These are phyloP conservation scores for Triplophysa siluroides DNA, from an alignment of 2,113 vertebrate genomes.

Conservation along the genomic window DNA sequence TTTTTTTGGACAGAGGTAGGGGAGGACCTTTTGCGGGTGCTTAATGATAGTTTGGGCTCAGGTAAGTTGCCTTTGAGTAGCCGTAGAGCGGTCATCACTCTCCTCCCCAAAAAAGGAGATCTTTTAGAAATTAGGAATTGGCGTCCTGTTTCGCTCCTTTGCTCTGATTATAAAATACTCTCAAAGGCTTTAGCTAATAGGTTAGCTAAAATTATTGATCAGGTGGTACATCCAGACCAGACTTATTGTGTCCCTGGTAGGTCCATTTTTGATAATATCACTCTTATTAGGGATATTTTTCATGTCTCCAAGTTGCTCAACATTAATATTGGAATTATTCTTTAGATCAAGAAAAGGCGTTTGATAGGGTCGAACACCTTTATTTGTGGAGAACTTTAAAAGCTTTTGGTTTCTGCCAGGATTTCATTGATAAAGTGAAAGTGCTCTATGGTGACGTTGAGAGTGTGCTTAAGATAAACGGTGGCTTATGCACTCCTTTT, in stretches of 20 bases:
- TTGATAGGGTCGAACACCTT: not conserved
- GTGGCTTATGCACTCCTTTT: slow-evolving; percentile 18
- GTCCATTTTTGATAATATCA: not conserved
- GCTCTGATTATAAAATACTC: not conserved
- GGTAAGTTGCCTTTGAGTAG: not conserved
- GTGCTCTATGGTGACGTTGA: not conserved
- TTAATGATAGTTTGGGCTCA: not conserved
- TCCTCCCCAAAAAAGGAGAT: slow-evolving; percentile 20
- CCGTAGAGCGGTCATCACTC: not conserved
- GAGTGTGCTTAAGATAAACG: not conserved
- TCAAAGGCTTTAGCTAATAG: not conserved
- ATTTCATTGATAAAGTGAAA: slow-evolving; percentile 7
- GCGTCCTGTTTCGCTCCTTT: not conserved
- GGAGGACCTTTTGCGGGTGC: not conserved
- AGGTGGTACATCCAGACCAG: not conserved
- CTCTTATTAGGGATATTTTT: not conserved
- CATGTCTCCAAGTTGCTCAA: not conserved
- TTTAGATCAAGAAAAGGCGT: not conserved
- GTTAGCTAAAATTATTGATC: not conserved
- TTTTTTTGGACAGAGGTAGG: not conserved
- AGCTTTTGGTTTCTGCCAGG: not conserved
- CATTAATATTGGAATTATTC: not conserved
- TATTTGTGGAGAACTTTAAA: not conserved
- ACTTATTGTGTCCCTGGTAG: not conserved
- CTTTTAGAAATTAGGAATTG: not conserved